phyloP scores from a whole-genome alignment of 2,888 invertebrate species.

The Hypomecis atomaria region DNA sequence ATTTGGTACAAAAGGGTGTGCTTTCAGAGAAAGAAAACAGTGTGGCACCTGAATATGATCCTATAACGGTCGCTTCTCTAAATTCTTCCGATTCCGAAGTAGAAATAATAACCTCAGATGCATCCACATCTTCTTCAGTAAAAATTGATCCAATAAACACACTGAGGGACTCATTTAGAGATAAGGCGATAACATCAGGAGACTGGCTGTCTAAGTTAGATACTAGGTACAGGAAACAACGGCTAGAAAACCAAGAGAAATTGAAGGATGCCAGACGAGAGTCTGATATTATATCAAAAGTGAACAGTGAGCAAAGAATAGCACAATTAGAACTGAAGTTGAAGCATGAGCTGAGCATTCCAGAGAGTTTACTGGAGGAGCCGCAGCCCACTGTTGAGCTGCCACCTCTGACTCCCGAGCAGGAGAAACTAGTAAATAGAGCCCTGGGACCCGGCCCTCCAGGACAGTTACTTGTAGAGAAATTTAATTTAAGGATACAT shows the following conservation, averaged over 20 bases:
- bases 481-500: slow-evolving; percentile 79
- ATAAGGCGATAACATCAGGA: slow-evolving; percentile 74
- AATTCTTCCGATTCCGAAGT: slow-evolving; percentile 79
- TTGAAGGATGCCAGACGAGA: slow-evolving; percentile 77
- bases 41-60: slow-evolving; percentile 68
- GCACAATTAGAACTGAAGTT: slow-evolving; percentile 73
- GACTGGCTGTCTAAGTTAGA: slow-evolving; percentile 84
- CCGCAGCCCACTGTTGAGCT: slow-evolving; percentile 73
- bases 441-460: slow-evolving; percentile 85
- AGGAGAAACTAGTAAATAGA: slow-evolving; percentile 83
- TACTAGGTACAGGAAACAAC: slow-evolving; percentile 74
- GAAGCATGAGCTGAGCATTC: slow-evolving; percentile 79
- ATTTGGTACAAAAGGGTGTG: slow-evolving; percentile 63
- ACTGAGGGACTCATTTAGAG: slow-evolving; percentile 82
- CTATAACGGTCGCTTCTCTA: slow-evolving; percentile 74
- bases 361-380: slow-evolving; percentile 77
- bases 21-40: slow-evolving; percentile 61
- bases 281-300: slow-evolving; percentile 76
- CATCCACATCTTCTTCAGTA: slow-evolving; percentile 70
- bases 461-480: slow-evolving; percentile 87
- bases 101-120: slow-evolving; percentile 72
- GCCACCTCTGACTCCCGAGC: slow-evolving; percentile 87
- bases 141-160: slow-evolving; percentile 81
- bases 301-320: slow-evolving; percentile 76
- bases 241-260: slow-evolving; percentile 69